Conservation (phyloP, 2,113 vertebrate species). For the Sula dactylatra region DNA sequence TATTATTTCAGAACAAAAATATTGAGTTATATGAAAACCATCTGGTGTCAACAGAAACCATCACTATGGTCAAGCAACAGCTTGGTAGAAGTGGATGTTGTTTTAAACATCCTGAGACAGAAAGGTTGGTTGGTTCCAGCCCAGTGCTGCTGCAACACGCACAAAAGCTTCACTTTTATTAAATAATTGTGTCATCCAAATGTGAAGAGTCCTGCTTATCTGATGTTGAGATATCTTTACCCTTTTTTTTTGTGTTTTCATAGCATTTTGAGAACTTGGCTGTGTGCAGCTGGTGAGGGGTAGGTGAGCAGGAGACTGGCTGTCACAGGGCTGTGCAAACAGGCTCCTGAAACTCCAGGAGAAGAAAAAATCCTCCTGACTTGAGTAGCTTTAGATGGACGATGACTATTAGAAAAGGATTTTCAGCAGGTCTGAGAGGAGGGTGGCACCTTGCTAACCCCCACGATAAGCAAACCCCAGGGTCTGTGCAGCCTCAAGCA, state of each 20-base stretch:
- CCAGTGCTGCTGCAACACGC: neutral
- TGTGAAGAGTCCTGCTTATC: accelerated
- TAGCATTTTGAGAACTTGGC: neutral
- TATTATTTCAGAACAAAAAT: conserved; percentile 24
- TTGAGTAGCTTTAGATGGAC: neutral
- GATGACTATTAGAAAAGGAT: neutral
- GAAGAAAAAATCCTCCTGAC: neutral
- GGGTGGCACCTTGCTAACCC: neutral
- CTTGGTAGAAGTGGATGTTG: neutral
- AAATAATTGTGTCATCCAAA: neutral
- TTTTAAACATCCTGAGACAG: neutral
- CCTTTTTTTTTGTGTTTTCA: neutral
- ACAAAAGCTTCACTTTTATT: neutral
- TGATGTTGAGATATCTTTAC: neutral
- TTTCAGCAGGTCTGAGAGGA: neutral
- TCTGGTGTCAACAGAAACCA: conserved; percentile 28
- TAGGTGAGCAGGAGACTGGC: neutral
- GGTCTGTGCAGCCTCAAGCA: neutral
- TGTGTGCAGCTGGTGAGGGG: accelerated
- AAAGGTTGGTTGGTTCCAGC: neutral
- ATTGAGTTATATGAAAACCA: conserved; percentile 36
- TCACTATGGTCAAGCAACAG: neutral
- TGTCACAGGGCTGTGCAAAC: neutral
- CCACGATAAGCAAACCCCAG: neutral
- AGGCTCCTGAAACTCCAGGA: neutral